Base-by-base conservation (phyloP, 1,140 invertebrate species). In the Hylaeus anthracinus region DNA sequence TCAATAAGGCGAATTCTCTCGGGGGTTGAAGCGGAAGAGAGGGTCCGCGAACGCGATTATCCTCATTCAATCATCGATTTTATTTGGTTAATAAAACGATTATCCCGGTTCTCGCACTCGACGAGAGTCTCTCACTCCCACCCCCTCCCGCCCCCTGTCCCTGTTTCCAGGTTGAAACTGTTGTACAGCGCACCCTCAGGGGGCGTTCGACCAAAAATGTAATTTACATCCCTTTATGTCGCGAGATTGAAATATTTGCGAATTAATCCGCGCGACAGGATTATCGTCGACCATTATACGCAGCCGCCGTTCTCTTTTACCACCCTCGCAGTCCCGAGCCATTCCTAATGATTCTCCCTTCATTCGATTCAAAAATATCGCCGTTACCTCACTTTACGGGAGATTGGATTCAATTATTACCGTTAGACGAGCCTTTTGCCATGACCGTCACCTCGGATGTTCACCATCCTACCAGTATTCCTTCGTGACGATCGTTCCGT, bases 61-160 rank as follows among this genome's bases (percentile, higher is more conserved):
- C 87, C 89, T 91, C 88, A 86, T 92, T 88, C 91, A 92, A 92
- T 92, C 89, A 91, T 90, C 90, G 88, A 92, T 91, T 93, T 93
- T 90, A 92, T 92, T 92, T 90, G 90, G 92, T 93, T 93, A 93
- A 93, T 93, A 93, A 93, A 93, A 92, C 92, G 92, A 93, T 93
- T 93, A 92, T 91, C 80, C 86, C 81, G 76, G 79, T 83, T 84
- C 79, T 80, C 86, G 80, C 80, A 69, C 82, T 79, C 86, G 73
- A 72, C 65, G 79, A 82, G 84, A 79, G 71, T 48, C 64, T 60
- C 51, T 60, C 71, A 14, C 67, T 15, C 60, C 51, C 55, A 26
- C 70, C n/a, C 41, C 5, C 26, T 14, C 37, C 15, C 15, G 15
- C n/a, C 39, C 14, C 51, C 61, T 37, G 58, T n/a, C 58, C 55